A percentile compares a stretch with the other conserved stretches of the same genome.
These are phyloP conservation scores for Drosophila colorata DNA, from an alignment of 2,888 invertebrate genomes.

Conservation along the genomic window DNA sequence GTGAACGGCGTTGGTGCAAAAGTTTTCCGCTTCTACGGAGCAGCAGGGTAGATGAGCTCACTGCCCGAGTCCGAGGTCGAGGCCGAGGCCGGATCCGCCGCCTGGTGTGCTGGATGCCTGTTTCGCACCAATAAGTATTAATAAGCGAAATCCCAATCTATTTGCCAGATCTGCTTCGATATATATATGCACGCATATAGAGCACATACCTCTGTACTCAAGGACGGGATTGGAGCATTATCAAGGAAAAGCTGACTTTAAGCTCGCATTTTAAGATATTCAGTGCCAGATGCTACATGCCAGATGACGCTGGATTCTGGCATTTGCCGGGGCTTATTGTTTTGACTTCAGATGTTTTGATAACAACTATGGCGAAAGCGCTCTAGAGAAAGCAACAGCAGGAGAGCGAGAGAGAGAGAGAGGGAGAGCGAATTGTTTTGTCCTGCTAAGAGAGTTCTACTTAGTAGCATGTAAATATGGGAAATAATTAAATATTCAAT, in stretches of 20 bases:
- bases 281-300: neutral
- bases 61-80: neutral
- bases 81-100: conserved; percentile 21
- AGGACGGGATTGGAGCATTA: conserved; percentile 12
- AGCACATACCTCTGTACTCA: neutral
- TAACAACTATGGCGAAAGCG: too few species aligned
- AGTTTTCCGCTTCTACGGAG: conserved; percentile 49
- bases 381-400: too few species aligned
- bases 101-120: conserved; percentile 15
- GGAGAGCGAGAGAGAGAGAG: too few species aligned
- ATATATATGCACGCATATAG: neutral
- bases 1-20: conserved; percentile 36
- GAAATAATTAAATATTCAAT: too few species aligned
- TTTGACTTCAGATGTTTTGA: too few species aligned
- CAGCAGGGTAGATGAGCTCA: conserved; percentile 15
- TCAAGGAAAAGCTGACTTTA: neutral
- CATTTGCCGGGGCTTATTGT: too few species aligned
- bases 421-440: too few species aligned
- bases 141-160: conserved; percentile 33
- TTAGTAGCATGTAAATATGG: too few species aligned
- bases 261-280: too few species aligned
- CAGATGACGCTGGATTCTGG: neutral
- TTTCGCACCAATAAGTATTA: conserved; percentile 48
- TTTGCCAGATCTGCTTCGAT: conserved; percentile 3
- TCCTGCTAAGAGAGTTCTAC: too few species aligned